Conservation (phyloP, 2,888 invertebrate genomes). For the Athalia cordata region DNA sequence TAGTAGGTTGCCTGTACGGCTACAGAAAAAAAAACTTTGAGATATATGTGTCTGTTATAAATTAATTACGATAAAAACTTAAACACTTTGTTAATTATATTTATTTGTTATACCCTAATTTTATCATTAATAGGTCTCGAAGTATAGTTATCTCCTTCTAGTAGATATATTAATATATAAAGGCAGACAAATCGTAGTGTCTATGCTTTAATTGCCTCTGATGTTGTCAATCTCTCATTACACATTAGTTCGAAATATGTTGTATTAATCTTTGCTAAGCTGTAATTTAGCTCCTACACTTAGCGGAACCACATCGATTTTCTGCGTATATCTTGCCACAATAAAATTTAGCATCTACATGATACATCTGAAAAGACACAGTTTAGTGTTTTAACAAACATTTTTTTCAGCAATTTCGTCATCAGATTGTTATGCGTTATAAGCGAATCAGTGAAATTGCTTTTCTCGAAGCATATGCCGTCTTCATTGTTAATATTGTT, state of each 20-base stretch:
- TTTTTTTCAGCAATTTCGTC: conserved; percentile 8
- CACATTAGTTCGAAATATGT: conserved; percentile 20
- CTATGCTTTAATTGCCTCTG: conserved; percentile 22
- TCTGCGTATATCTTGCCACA: conserved; percentile 4
- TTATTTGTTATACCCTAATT: conserved; percentile 35
- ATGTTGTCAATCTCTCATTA: neutral
- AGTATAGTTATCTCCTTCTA: conserved; percentile 1
- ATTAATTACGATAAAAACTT: conserved; percentile 30
- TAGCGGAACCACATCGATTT: neutral
- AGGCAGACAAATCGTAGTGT: conserved; percentile 3
- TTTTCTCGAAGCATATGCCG: too few species aligned
- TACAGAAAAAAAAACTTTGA: conserved; percentile 61
- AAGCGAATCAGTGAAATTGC: too few species aligned
- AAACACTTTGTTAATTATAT: conserved; percentile 36
- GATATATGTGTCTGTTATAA: conserved; percentile 40
- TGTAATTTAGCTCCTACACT: conserved; percentile 12
- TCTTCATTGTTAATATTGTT: too few species aligned
- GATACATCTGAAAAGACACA: neutral
- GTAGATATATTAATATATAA: conserved; percentile 16
- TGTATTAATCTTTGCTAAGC: conserved; percentile 2
- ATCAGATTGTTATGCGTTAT: neutral
- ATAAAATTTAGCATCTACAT: neutral
- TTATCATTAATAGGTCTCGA: conserved; percentile 20
- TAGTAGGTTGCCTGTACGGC: conserved; percentile 63
- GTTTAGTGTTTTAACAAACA: neutral